Base-by-base conservation (phyloP, 2,888 invertebrate genomes). In the Autographa gamma region DNA sequence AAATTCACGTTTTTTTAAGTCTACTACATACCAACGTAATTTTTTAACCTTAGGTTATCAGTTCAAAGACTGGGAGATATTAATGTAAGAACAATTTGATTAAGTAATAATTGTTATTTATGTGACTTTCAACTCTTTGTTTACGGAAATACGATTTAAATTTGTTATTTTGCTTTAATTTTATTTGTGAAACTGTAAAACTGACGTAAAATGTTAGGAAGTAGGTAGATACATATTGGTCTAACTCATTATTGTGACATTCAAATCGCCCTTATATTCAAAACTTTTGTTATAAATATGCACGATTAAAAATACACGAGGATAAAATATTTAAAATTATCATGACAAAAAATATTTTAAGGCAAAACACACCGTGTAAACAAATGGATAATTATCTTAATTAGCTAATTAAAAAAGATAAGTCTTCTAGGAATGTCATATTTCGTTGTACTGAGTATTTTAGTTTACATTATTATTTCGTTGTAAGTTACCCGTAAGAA, bases 401-500 rank as follows among this genome's bases (percentile, higher is more conserved):
- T 19, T 9, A 38, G 13, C 5, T 52, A 43, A 64, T 56, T 19
- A 58, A 62, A 25, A 64, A 60, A 32, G 48, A 48, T 48, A 38
- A 73, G 48, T 54, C 48, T 63, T 54, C 43, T 70, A 54, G 63
- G 65, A 76, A 78, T 80, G 67, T 78, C 63, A 76, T 74, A 65
- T 66, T 63, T 76, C 59, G 63, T 73, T 74, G 66, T 60, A 38
- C 31, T 66, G 74, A 79, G 76, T 74, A 79, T 74, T 66, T 60
- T 52, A 0, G 11, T 65, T 11, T 41, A 19, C 19, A 31, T 14
- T 54, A 38, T 60, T 43, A 19, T 56, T 61, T 70, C n/a, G 25
- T 66, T 19, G 43, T 63, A 60, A 65, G 67, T 67, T 82, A 82
- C 72, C 75, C 78, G 74, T 81, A 82, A 71, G 59, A 69, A 52